These are phyloP conservation scores for Pharmacophagus antenor DNA, from an alignment of 2,888 invertebrate species.

Conservation along the genomic window DNA sequence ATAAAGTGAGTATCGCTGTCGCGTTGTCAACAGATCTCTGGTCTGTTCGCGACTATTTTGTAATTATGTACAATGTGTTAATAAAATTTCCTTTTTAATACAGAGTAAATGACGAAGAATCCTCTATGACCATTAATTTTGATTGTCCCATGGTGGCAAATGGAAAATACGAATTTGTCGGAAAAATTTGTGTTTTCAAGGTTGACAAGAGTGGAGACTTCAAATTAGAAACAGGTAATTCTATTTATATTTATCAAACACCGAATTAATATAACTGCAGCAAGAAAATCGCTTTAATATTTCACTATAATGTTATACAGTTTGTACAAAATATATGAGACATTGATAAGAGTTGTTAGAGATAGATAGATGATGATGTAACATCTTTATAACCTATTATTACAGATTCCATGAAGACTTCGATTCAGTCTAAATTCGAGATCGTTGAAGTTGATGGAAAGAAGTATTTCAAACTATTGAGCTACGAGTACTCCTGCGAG, in stretches of 20 bases:
- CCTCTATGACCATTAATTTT: conserved; percentile 6
- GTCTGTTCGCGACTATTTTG: no score
- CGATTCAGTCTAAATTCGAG: conserved; percentile 6
- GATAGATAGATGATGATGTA: not conserved
- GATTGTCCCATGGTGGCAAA: conserved; percentile 17
- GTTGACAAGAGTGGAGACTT: conserved; percentile 12
- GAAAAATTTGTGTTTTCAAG: conserved; percentile 13
- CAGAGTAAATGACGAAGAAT: conserved; percentile 10
- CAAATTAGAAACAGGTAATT: conserved; percentile 5
- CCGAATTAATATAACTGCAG: no score
- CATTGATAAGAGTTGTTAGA: no score
- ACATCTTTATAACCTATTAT: not conserved
- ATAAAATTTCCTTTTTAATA: not conserved
- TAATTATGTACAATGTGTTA: no score
- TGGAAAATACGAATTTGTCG: conserved; percentile 16
- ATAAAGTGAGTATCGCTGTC: conserved; percentile 18
- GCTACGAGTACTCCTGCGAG: conserved; percentile 6
- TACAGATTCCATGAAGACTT: conserved; percentile 6
- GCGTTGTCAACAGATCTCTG: no score
- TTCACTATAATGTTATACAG: not conserved
- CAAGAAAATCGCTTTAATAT: not conserved
- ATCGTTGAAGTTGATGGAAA: not conserved
- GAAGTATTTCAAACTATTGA: conserved; percentile 10
- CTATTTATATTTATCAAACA: not conserved
- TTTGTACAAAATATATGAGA: not conserved